phyloP scores from a whole-genome alignment of 2,888 invertebrate species.

The Acanthacorydalis orientalis region DNA sequence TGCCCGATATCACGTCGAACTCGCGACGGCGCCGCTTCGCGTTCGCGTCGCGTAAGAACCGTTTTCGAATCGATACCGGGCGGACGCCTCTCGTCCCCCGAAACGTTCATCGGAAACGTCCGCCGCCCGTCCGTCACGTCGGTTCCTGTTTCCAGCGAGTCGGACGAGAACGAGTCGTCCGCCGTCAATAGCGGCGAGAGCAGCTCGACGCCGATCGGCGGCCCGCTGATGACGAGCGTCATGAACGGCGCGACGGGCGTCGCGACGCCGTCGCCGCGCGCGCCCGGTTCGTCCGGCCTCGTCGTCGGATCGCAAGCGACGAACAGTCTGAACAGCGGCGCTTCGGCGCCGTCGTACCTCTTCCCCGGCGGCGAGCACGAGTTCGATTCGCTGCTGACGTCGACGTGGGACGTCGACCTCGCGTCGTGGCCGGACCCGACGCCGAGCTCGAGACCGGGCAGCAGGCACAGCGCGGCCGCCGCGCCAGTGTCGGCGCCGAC shows the following conservation, averaged over 20 bases:
- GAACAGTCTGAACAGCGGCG: neutral
- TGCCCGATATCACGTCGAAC: too few species aligned
- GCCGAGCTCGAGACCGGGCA: slow-evolving; percentile 37
- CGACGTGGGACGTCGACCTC: slow-evolving; percentile 39
- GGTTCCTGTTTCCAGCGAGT: slow-evolving; percentile 2
- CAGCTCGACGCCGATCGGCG: slow-evolving; percentile 36
- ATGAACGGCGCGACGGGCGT: slow-evolving; percentile 38
- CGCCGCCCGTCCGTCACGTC: too few species aligned
- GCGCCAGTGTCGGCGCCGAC: slow-evolving; percentile 43
- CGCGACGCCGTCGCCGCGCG: slow-evolving; percentile 26
- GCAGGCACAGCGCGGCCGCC: slow-evolving; percentile 41
- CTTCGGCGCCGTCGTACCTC: slow-evolving; percentile 6
- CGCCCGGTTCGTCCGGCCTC: slow-evolving; percentile 15
- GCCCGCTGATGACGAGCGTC: slow-evolving; percentile 56
- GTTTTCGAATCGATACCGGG: too few species aligned
- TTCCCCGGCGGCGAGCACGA: slow-evolving; percentile 14
- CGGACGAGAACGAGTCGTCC: slow-evolving; percentile 2
- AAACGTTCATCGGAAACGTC: too few species aligned
- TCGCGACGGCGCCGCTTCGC: too few species aligned
- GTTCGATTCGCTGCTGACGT: slow-evolving; percentile 20
- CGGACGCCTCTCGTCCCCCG: too few species aligned
- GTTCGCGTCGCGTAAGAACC: too few species aligned
- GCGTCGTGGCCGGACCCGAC: slow-evolving; percentile 13
- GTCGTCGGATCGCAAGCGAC: slow-evolving; percentile 11
- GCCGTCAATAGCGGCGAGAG: slow-evolving; percentile 15